phyloP scores from a whole-genome alignment of 2,797 vertebrate species.

The Notolepis coatsorum region DNA sequence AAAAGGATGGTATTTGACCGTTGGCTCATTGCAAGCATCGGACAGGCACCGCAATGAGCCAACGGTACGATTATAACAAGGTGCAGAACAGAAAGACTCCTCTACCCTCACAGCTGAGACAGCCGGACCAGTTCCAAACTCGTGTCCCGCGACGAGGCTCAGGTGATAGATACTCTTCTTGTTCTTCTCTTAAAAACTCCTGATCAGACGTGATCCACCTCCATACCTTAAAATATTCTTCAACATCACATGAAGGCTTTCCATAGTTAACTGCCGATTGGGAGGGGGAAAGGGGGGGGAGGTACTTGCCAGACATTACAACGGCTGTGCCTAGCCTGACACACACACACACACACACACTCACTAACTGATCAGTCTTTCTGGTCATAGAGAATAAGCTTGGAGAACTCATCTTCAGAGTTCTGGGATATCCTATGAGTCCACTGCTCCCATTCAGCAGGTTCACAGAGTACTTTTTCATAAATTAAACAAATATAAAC shows the following conservation, averaged over 20 bases:
- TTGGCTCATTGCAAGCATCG: too few relatives aligned
- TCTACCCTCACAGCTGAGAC: not conserved
- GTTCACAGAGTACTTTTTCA: slow-evolving; percentile 36
- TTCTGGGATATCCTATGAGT: slow-evolving; percentile 45
- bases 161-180: not conserved
- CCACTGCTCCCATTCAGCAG: slow-evolving; percentile 36
- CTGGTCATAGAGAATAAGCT: not conserved
- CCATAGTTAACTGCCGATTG: not conserved
- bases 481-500: slow-evolving; percentile 75
- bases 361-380: slow-evolving; percentile 29
- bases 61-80: too few relatives aligned
- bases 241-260: slow-evolving; percentile 1
- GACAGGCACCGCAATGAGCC: too few relatives aligned
- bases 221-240: not conserved
- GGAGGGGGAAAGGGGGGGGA: not conserved
- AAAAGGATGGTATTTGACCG: too few relatives aligned
- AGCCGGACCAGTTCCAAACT: not conserved
- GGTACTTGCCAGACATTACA: not conserved
- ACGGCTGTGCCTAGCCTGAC: not conserved
- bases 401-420: slow-evolving; percentile 37
- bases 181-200: slow-evolving; percentile 9
- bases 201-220: slow-evolving; percentile 16
- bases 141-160: not conserved
- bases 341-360: slow-evolving; percentile 4
- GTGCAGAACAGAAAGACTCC: not conserved